Conservation (phyloP, 2,797 vertebrate genomes). For the Alectoris magna region DNA sequence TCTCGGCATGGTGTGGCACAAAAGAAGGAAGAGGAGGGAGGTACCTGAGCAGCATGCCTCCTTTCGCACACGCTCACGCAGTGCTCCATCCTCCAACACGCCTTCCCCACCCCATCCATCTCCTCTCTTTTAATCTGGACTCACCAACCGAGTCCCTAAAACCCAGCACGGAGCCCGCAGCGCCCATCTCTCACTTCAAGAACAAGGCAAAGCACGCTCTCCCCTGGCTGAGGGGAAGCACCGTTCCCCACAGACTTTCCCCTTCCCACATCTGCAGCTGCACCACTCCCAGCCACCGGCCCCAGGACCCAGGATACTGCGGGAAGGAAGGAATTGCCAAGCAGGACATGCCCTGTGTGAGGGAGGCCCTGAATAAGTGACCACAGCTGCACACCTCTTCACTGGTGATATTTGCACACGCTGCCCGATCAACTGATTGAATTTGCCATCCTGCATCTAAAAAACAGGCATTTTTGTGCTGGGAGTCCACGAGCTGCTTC, state of each 20-base stretch:
- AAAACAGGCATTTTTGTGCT: neutral
- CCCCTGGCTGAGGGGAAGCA: accelerated
- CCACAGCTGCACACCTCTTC: neutral
- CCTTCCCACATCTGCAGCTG: neutral
- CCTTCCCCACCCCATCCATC: neutral
- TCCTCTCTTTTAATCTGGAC: neutral
- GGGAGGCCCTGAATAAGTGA: neutral
- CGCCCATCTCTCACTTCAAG: accelerated
- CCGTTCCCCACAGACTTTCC: accelerated
- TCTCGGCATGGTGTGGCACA: neutral
- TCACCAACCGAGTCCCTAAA: neutral
- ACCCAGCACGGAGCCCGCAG: neutral
- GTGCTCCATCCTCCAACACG: neutral
- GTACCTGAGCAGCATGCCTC: neutral
- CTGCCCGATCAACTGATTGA: neutral
- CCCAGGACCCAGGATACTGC: accelerated
- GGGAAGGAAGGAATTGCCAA: neutral
- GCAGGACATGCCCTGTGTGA: neutral
- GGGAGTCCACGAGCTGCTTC: neutral
- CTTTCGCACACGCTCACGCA: neutral
- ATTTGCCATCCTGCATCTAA: neutral
- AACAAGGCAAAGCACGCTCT: accelerated
- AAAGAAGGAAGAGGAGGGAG: neutral
- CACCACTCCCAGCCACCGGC: accelerated
- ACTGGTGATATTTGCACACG: accelerated